Base-by-base conservation (phyloP, 1,140 invertebrate genomes). In the Marisa cornuarietis region DNA sequence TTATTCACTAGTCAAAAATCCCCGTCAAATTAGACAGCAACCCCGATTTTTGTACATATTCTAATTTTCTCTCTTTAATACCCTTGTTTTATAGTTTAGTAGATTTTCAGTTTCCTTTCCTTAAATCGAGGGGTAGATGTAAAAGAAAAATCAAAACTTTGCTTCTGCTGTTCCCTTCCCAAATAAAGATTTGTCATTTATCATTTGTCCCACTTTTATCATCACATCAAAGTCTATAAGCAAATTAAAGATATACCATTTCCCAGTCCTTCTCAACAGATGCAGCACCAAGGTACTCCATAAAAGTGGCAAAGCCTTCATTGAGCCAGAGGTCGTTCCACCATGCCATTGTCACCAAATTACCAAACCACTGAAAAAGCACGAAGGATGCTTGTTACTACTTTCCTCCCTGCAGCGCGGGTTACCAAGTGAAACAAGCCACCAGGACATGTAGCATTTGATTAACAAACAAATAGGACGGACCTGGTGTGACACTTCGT, bases 401-500 rank as follows among this genome's bases (percentile, higher is more conserved):
- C 51, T 11, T 11, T 49, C 54, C 11, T 58, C 31, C 31, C 51
- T 31, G 51, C 0, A 73, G 14, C n/a, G 14, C 24, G 8, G 51
- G 10, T 31, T 1, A 52, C n/a, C 1, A 42, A n/a, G 10, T 52
- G 31, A 8, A 73, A 20, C 16, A 7, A 73, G 11, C 51, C n/a
- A 73, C 66, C 24, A 1, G 20, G 16, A 58, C 54, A 58, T 8
- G 1, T 58, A 8, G 8, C 16, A 58, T 8, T 3, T 14, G 54
- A 58, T 8, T 58, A 22, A 68, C 65, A 31, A 68, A 68, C 65
- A 68, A n/a, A 2, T 8, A 11, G n/a, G 24, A 42, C 73, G 20
- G 81, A 90, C 90, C 92, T 91, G 90, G 83, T 98, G 96, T 0
- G 96, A 95, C 69, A 97, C 91, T 90, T 98, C 96, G 85, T 98